Evolutionary conservation across 2,113 vertebrate species (phyloP).

Genomic region (Gavia stellata): DNA sequence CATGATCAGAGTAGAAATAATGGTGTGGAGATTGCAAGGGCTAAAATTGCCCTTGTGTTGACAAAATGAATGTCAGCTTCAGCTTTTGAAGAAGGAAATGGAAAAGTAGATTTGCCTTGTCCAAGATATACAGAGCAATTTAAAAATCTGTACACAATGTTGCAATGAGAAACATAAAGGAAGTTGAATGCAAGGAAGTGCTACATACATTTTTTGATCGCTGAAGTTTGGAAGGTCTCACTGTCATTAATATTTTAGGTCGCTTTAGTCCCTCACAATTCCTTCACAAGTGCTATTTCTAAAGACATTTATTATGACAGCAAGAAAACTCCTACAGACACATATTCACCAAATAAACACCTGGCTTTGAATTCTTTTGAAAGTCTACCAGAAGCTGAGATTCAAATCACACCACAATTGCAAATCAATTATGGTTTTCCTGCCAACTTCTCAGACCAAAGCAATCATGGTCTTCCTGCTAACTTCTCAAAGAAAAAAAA

Average conservation of each 20-base stretch:
- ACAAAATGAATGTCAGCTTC: not conserved
- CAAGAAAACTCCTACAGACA: conserved; percentile 2
- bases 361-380: not conserved
- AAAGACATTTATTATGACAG: not conserved
- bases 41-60: not conserved
- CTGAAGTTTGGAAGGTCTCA: not conserved
- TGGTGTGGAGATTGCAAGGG: not conserved
- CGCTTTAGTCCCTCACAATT: not conserved
- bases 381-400: not conserved
- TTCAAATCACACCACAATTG: not conserved
- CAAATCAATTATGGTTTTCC: not conserved
- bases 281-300: not conserved
- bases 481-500: not conserved
- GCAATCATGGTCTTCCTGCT: not conserved
- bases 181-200: conserved; percentile 14
- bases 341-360: not conserved
- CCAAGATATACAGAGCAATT: not conserved
- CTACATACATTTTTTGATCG: not conserved
- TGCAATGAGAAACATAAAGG: not conserved
- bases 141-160: not conserved
- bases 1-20: not conserved
- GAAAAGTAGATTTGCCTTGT: conserved; percentile 9
- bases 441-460: not conserved
- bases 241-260: not conserved
- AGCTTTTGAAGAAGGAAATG: conserved; percentile 3